phyloP scores from a whole-genome alignment of 2,888 invertebrate species.

The Cheilosia grossa region DNA sequence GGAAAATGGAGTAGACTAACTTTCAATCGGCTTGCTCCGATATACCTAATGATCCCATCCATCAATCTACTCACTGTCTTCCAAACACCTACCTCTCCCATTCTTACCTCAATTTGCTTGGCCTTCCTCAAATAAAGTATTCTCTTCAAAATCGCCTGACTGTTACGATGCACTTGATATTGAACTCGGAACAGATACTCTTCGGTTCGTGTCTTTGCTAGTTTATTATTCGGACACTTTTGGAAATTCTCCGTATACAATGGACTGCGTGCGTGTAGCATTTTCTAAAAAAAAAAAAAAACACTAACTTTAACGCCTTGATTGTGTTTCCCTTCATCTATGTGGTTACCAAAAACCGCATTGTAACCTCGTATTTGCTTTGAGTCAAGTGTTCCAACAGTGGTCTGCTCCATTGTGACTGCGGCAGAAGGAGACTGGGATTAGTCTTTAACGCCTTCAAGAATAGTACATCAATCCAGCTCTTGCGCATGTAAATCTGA shows the following conservation, averaged over 20 bases:
- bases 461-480: conserved; percentile 56
- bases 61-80: neutral
- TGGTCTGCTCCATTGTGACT: conserved; percentile 48
- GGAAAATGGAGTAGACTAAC: no score
- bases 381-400: conserved; percentile 14
- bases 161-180: conserved; percentile 77
- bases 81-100: neutral
- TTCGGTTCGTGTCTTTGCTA: conserved; percentile 55
- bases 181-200: conserved; percentile 76
- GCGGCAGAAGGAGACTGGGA: conserved; percentile 34
- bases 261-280: conserved; percentile 77
- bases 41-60: no score
- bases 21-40: no score
- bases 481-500: conserved; percentile 54
- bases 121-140: conserved; percentile 63
- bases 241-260: conserved; percentile 75
- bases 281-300: conserved; percentile 57
- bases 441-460: conserved; percentile 26
- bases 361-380: conserved; percentile 28
- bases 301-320: neutral
- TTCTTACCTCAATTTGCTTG: conserved; percentile 55
- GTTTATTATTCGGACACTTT: conserved; percentile 18
- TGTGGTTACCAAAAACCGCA: conserved; percentile 43
- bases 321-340: neutral
- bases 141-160: conserved; percentile 75